These are phyloP conservation scores for Ichneumoninae sp. DNA, from an alignment of 2,888 invertebrate genomes.

Conservation along the genomic window DNA sequence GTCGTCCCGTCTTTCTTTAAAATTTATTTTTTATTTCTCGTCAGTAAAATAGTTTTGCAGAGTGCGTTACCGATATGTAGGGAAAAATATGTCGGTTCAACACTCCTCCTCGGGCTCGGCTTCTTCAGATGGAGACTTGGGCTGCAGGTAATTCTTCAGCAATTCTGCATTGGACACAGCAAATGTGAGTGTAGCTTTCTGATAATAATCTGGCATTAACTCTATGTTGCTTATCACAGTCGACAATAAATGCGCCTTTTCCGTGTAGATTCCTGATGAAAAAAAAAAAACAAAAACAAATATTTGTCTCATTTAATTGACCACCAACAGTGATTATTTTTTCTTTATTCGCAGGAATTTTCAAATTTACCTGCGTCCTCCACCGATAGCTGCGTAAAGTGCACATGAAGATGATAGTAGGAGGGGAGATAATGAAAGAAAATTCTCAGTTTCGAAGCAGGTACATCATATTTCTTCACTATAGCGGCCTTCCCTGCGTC, in stretches of 20 bases:
- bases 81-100: constrained; percentile 48
- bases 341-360: constrained; percentile 9
- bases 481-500: constrained; percentile 91
- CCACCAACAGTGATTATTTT: neutral
- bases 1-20: neutral
- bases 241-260: constrained; percentile 94
- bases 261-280: constrained; percentile 90
- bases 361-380: constrained; percentile 89
- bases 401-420: constrained; percentile 98
- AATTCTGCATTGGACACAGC: constrained; percentile 87
- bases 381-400: constrained; percentile 93
- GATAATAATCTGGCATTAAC: constrained; percentile 92
- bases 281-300: constrained; percentile 54
- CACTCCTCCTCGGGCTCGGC: constrained; percentile 51
- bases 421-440: constrained; percentile 98
- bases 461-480: constrained; percentile 90
- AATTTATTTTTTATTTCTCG: constrained; percentile 17
- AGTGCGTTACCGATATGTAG: constrained; percentile 26
- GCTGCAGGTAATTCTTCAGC: constrained; percentile 39
- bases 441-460: constrained; percentile 90
- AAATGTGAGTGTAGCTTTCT: constrained; percentile 92
- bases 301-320: neutral
- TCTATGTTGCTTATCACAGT: constrained; percentile 96
- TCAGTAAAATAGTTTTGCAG: constrained; percentile 29
- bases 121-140: neutral